Evolutionary conservation across 2,888 invertebrate genomes (phyloP).

Genomic region (Lasiommata megera): DNA sequence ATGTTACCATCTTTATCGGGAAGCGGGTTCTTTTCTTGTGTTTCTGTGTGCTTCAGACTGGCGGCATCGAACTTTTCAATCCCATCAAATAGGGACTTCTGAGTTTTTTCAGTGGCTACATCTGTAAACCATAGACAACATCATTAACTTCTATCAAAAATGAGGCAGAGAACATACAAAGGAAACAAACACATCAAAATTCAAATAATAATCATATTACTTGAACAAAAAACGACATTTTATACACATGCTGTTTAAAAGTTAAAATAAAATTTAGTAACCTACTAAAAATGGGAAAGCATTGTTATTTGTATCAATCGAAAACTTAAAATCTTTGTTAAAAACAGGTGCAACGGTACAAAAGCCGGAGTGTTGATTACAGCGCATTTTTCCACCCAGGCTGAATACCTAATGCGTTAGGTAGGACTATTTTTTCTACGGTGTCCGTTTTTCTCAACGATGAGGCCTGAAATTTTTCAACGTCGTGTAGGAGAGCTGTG

Average conservation of each 20-base stretch:
- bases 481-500: slow-evolving; percentile 87
- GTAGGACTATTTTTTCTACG: slow-evolving; percentile 90
- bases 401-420: slow-evolving; percentile 89
- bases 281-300: slow-evolving; percentile 8
- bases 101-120: slow-evolving; percentile 92
- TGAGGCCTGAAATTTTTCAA: slow-evolving; percentile 88
- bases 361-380: slow-evolving; percentile 10
- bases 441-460: slow-evolving; percentile 89
- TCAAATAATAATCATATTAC: not conserved
- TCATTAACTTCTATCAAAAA: not conserved
- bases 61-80: slow-evolving; percentile 92
- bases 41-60: slow-evolving; percentile 94
- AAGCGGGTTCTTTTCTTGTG: slow-evolving; percentile 95
- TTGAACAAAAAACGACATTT: not conserved
- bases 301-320: slow-evolving; percentile 11
- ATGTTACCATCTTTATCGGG: slow-evolving; percentile 94
- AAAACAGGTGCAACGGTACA: slow-evolving; percentile 7
- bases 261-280: slow-evolving; percentile 13
- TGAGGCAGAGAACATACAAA: not conserved
- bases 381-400: slow-evolving; percentile 23
- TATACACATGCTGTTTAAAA: slow-evolving; percentile 47
- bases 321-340: slow-evolving; percentile 22
- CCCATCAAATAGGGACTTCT: slow-evolving; percentile 91
- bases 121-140: slow-evolving; percentile 80
- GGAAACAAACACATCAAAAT: not conserved